Base-by-base conservation (phyloP, 2,888 invertebrate species). In the Gymnoscelis rufifasciata region DNA sequence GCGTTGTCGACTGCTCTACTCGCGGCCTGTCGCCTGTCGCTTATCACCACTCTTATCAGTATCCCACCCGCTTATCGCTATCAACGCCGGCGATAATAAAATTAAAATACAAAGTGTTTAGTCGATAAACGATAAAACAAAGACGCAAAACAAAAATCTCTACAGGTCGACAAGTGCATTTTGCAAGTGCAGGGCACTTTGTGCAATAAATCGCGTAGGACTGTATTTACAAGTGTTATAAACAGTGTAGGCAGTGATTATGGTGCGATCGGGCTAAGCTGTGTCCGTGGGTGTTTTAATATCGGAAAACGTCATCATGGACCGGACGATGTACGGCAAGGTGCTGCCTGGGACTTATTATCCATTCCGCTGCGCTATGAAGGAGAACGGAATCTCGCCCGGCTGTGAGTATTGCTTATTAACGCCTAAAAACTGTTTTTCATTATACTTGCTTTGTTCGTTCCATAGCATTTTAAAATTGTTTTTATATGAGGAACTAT, bases 251-350 rank as follows among this genome's bases (percentile, higher is more conserved):
- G 87, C 60, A 71, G 80, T 77, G 78, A 80, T 84, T 88, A 87
- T 88, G 88, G 88, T 74, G 76, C 69, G 83, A 62, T 71, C 72
- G 76, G 70, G 69, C 69, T 68, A 71, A 64, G 76, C 76, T 57
- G 79, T 66, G 66, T 63, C 65, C 64, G 86, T 84, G 84, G 82
- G 84, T 83, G 81, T 76, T 74, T 77, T 76, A 73, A 29, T 77
- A 78, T 74, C 71, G 72, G 70, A 74, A 74, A 80, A 68, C 71
- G 68, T 63, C 64, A 68, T 71, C 76, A 87, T 96, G 95, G 95
- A 96, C 91, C 91, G 95, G 76, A 94, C 95, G 78, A 95, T 95
- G 95, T 96, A 96, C 78, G 95, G 95, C 61, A 95, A 95, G 89
- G 91, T 95, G 72, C 92, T 92, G 76, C 95, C 94, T 43, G 94